Base-by-base conservation (phyloP, 2,113 vertebrate genomes). In the Ceyx melanurus region DNA sequence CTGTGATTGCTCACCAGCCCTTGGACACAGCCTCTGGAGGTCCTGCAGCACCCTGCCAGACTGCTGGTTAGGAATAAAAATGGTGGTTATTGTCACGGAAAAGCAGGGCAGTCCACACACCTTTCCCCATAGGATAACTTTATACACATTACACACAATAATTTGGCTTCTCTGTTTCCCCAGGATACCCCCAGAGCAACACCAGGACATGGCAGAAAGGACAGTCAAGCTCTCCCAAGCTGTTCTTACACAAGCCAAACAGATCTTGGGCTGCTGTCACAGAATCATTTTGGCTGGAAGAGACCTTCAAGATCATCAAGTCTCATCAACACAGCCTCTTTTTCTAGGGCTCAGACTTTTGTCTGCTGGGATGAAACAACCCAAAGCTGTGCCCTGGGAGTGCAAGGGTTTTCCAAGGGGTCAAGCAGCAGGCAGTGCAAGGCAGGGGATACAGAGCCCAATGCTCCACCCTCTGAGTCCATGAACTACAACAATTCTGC, bases 361-460 rank as follows among this genome's bases (percentile, higher is more conserved):
- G 18, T 80, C 50, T 37, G 43, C 60, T 77, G 42, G 16, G 13
- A 21, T 51, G 48, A 87, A 82, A 61, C 13, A 17, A 61, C 22
- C 10, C 0, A 0, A 75, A 65, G 64, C 40, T 15, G 12, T 31
- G 35, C 16, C 11, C 58, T 23, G 29, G 51, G 19, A 71, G 31
- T 0, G 11, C 28, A 56, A 58, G 28, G 19, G 13, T 40, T 31
- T 72, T 53, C 12, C 4, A 68, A 76, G 67, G 14, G 29, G 26
- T 20, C 20, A 68, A 64, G 71, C 35, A 18, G 46, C 16, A 68
- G 31, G 7, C 42, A 75, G 33, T 3, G 5, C 28, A 50, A 78
- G 86, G 43, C 33, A 78, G 33, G 4, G 16, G 5, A 37, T 3
- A 9, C 40, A 43, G 6, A 86, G 62, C 31, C 29, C 1, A 1